These are phyloP conservation scores for Parauchenoglanis ngamensis DNA, from an alignment of 2,797 vertebrate genomes.

Conservation along the genomic window DNA sequence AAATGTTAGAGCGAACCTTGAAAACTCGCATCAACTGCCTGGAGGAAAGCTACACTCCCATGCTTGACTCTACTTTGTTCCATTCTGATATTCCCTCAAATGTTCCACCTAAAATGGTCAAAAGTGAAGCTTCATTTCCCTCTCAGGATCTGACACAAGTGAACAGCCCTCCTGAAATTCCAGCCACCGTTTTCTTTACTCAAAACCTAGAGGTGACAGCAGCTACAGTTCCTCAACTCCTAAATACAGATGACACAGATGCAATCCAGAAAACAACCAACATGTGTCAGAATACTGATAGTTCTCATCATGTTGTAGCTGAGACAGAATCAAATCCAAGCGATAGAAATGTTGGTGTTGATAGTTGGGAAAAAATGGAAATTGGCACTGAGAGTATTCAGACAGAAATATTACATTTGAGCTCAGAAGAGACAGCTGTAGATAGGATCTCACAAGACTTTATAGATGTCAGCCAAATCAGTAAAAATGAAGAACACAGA, in stretches of 20 bases:
- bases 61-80: background rate
- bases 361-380: background rate
- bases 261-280: background rate
- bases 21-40: background rate
- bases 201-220: background rate
- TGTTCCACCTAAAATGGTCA: conserved; percentile 15
- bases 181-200: background rate
- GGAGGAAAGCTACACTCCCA: background rate
- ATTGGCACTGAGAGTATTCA: background rate
- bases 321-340: background rate
- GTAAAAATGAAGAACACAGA: conserved; percentile 9
- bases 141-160: conserved; percentile 17
- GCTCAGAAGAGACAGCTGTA: background rate
- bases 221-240: background rate
- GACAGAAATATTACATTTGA: background rate
- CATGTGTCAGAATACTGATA: background rate
- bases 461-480: background rate
- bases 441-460: conserved; percentile 4
- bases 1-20: background rate
- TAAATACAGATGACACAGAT: conserved; percentile 3
- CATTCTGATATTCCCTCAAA: conserved; percentile 19
- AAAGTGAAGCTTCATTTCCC: background rate
- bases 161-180: background rate
- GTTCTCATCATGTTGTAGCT: background rate
- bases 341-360: background rate